Percentiles rank a stretch among this genome's conserved stretches.
Evolutionary conservation across 2,888 invertebrate species (phyloP).

Genomic region (Drosophila birchii): DNA sequence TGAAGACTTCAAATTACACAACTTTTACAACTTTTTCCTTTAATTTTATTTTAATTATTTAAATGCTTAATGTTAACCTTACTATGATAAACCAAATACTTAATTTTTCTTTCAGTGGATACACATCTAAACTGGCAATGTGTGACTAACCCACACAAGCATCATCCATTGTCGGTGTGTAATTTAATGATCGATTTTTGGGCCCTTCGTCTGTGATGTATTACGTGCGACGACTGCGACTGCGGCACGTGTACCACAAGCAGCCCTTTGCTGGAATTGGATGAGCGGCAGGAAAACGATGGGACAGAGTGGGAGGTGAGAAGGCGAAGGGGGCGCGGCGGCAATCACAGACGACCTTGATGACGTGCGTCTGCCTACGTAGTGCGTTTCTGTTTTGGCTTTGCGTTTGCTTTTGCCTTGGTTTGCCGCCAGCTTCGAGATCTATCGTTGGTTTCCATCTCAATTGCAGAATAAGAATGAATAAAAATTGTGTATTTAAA

Average conservation of each 20-base stretch:
- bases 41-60: not conserved
- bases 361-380: conserved; percentile 41
- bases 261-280: not conserved
- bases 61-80: not conserved
- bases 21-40: not conserved
- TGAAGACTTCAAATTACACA: no score
- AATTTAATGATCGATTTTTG: conserved; percentile 51
- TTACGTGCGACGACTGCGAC: conserved; percentile 58
- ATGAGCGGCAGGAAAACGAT: not conserved
- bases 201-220: conserved; percentile 55
- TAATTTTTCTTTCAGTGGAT: not conserved
- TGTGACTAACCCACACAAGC: not conserved
- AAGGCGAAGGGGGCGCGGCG: conserved; percentile 19
- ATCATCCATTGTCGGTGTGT: conserved; percentile 5
- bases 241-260: conserved; percentile 66
- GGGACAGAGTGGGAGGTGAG: conserved; percentile 4
- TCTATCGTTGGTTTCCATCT: not conserved
- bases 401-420: not conserved
- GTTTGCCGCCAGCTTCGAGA: conserved; percentile 14
- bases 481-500: no score
- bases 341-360: conserved; percentile 57
- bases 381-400: conserved; percentile 1
- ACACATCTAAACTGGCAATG: not conserved
- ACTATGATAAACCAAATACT: not conserved
- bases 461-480: not conserved